Evolutionary conservation across 2,888 invertebrate species (phyloP).

Genomic region (Cosmopolites sordidus): DNA sequence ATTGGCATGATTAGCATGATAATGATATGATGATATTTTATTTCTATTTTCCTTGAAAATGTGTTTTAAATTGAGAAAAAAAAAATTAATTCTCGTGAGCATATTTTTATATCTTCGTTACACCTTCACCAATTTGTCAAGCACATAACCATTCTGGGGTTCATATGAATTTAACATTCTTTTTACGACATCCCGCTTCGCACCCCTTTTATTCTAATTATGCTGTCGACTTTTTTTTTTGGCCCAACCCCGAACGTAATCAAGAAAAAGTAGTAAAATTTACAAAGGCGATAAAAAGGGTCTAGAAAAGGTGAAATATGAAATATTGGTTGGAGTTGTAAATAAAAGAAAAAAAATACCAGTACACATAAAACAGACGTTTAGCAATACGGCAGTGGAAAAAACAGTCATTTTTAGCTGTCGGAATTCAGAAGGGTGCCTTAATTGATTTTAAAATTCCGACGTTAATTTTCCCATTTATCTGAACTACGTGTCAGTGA

Average conservation of each 20-base stretch:
- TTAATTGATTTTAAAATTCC: slow-evolving; percentile 1
- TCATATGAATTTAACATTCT: not conserved
- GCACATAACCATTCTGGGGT: not conserved
- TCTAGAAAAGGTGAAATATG: slow-evolving; percentile 8
- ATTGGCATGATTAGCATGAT: no score
- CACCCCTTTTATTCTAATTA: slow-evolving; percentile 1
- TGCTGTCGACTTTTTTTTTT: not conserved
- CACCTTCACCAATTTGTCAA: not conserved
- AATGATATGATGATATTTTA: no score
- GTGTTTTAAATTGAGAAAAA: no score
- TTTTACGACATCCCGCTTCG: not conserved
- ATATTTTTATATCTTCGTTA: not conserved
- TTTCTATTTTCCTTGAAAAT: no score
- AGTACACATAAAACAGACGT: not conserved
- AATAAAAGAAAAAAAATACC: not conserved
- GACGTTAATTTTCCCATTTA: not conserved
- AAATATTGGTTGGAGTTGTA: slow-evolving; percentile 6
- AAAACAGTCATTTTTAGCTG: not conserved
- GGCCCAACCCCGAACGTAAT: not conserved
- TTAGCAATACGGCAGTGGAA: not conserved
- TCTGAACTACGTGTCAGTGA: not conserved
- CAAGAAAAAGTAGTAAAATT: slow-evolving; percentile 2
- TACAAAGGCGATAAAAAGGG: slow-evolving; percentile 2
- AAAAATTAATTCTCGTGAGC: no score
- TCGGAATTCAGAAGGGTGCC: not conserved